Evolutionary conservation across 2,113 vertebrate species (phyloP).

Genomic region (Boulengeromyrus knoepffleri): DNA sequence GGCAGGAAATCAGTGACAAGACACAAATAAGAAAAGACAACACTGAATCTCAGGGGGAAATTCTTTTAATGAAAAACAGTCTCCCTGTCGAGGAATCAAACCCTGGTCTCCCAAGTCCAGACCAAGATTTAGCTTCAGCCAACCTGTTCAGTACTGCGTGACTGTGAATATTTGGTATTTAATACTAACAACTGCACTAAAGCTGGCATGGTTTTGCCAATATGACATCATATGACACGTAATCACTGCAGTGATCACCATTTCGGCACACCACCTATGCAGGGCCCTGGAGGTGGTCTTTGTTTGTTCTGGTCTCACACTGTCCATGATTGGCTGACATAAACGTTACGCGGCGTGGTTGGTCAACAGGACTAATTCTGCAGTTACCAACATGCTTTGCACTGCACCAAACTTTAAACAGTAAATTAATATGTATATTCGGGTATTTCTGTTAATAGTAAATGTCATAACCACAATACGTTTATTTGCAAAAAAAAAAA

Average conservation of each 20-base stretch:
- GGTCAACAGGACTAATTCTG: too few species aligned
- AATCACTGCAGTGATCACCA: background rate
- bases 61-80: background rate
- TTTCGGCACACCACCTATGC: background rate
- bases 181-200: background rate
- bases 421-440: too few species aligned
- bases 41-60: background rate
- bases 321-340: background rate
- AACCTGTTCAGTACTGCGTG: background rate
- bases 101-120: background rate
- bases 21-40: background rate
- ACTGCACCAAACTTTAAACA: too few species aligned
- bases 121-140: background rate
- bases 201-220: background rate
- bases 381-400: too few species aligned
- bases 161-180: background rate
- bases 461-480: too few species aligned
- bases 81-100: background rate
- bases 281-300: background rate
- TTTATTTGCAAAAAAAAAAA: too few species aligned
- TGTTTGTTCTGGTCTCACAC: background rate
- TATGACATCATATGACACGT: background rate
- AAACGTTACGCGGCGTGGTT: background rate
- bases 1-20: constrained; percentile 6
- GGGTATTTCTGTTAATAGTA: too few species aligned